Evolutionary conservation across 2,113 vertebrate genomes (phyloP).

Genomic region (Elephantulus edwardii): DNA sequence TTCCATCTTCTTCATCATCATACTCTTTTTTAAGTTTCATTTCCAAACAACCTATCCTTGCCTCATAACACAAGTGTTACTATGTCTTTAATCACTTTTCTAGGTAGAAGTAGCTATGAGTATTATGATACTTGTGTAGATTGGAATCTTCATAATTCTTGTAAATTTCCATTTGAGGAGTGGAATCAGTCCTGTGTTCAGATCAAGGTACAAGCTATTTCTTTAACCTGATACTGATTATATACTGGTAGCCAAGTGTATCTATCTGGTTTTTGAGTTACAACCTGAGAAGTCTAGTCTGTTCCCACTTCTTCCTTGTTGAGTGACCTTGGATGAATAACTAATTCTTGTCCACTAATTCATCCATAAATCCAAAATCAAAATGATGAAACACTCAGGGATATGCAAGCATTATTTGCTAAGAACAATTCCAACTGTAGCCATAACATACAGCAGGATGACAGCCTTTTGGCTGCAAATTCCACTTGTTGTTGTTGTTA

Average conservation of each 20-base stretch:
- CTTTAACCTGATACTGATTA: conserved; percentile 1
- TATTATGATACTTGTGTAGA: too few species aligned
- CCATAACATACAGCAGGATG: not conserved
- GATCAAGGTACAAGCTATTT: conserved; percentile 1
- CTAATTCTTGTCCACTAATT: not conserved
- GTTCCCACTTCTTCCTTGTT: not conserved
- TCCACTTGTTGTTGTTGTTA: not conserved
- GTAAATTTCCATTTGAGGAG: not conserved
- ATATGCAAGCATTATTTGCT: not conserved
- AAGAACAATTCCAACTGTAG: not conserved
- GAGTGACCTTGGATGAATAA: not conserved
- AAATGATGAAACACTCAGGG: not conserved
- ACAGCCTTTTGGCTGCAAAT: not conserved
- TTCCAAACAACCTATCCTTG: not conserved
- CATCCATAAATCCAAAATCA: conserved; percentile 15
- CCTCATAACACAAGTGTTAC: conserved; percentile 40
- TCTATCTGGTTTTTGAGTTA: not conserved
- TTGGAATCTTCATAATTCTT: too few species aligned
- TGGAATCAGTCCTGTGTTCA: not conserved
- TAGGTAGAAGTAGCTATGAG: conserved; percentile 23
- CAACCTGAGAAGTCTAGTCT: not conserved
- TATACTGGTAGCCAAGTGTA: not conserved
- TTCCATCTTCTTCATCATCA: not conserved
- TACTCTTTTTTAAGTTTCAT: not conserved
- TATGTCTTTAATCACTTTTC: conserved; percentile 65